phyloP scores from a whole-genome alignment of 2,888 invertebrate genomes.

The Acholoe squamosa region DNA sequence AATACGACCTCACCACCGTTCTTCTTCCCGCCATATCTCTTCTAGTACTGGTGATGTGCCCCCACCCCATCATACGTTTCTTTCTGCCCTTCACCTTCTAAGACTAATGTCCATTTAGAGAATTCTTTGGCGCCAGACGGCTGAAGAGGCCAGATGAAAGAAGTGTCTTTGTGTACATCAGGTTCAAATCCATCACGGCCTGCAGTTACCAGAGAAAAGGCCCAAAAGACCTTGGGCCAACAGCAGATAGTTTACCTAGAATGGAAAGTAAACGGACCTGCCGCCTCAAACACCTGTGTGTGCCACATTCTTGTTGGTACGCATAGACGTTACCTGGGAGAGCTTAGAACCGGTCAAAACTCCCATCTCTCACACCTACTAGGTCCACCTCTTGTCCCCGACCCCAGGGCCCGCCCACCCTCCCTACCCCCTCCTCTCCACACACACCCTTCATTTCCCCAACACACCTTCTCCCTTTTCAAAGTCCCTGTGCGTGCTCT shows the following conservation, averaged over 20 bases:
- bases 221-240: conserved; percentile 49
- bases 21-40: neutral
- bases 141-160: conserved; percentile 9
- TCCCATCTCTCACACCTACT: neutral
- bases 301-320: neutral
- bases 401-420: neutral
- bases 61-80: neutral
- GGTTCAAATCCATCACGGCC: conserved; percentile 59
- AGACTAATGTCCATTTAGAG: neutral
- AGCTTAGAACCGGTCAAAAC: neutral
- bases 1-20: neutral
- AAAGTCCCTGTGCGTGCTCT: neutral
- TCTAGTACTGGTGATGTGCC: neutral
- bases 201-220: neutral
- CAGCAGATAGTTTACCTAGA: conserved; percentile 28
- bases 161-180: conserved; percentile 57
- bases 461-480: no score
- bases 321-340: conserved; percentile 9
- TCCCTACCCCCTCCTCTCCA: neutral
- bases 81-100: no score
- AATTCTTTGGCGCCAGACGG: conserved; percentile 11
- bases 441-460: neutral
- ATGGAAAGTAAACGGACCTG: neutral
- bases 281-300: conserved; percentile 35
- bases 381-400: neutral